Evolutionary conservation across 2,888 invertebrate species (phyloP), one percentile per base, ranked within the genome.

Genomic region (Poecilobothrus nobilitatus): DNA sequence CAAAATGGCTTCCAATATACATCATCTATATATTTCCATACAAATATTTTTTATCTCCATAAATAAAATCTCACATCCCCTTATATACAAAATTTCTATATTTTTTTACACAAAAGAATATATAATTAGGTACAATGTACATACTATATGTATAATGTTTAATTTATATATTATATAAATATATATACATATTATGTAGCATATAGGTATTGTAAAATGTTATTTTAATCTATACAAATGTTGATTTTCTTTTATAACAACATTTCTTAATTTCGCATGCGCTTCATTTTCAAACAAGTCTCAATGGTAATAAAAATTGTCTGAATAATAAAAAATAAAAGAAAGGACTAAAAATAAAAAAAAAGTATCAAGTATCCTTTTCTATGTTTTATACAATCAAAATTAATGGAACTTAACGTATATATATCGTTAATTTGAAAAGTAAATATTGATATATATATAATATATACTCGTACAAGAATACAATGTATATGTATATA

Each of bases 361-460:
- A n/a, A 41, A 53, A 53, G 18, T 53, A 53, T 53, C 53, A 53
- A 53, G 18, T 53, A 53, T 53, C 53, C 53, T 53, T 53, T 53
- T 53, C 18, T 53, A 37, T 37, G 5, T 12, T 37, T 37, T 37
- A 37, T 37, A 37, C 37, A 37, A 37, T 37, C 6, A 18, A 53
- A 53, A 15, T 53, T 53, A 53, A 53, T 53, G 53, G 53, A 6
- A 18, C 2, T 53, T 53, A 53, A 27, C 27, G 53, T 37, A 37
- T n/a, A n/a, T n/a, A n/a, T n/a, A n/a, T n/a, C n/a, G 27, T 27
- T 5, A 27, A 27, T 27, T 27, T 27, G 27, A 27, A 27, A 27
- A 27, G 27, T 15, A 12, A 41, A 41, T 41, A 41, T 41, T 41
- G 4, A 27, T 41, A 41, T 41, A 41, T 5, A 8, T 37, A 37